Percentiles rank a stretch among this genome's conserved stretches.
Evolutionary conservation across 2,113 vertebrate genomes (phyloP).

Genomic region (Paradisaea rubra): DNA sequence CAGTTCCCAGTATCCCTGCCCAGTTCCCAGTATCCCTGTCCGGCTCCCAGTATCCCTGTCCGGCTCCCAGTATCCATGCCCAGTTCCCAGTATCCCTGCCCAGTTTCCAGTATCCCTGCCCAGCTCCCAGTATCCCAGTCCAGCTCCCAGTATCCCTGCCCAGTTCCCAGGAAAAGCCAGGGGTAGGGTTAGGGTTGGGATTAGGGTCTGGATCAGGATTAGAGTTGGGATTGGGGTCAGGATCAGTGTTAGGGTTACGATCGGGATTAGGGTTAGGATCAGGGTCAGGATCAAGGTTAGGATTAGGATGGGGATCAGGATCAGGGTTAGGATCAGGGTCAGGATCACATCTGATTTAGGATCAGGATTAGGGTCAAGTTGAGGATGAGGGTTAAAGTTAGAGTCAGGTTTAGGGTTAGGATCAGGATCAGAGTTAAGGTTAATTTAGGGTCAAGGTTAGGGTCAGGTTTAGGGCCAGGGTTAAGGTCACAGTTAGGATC

Average conservation of each 20-base stretch:
- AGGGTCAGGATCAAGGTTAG: accelerated
- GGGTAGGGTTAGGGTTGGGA: background rate
- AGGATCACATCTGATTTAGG: background rate
- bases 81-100: too few species aligned
- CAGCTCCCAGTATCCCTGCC: background rate
- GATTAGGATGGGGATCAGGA: accelerated
- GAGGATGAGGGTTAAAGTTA: background rate
- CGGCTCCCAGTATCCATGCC: too few species aligned
- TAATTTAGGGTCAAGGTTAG: too few species aligned
- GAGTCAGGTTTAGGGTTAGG: background rate
- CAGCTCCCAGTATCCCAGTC: too few species aligned
- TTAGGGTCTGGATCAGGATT: background rate
- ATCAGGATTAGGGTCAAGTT: background rate
- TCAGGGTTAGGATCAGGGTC: accelerated
- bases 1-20: background rate
- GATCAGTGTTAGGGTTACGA: accelerated
- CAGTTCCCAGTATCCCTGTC: background rate
- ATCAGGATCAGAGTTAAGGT: background rate
- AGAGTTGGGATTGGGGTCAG: accelerated
- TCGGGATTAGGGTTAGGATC: accelerated
- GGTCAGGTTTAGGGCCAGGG: too few species aligned
- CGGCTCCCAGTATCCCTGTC: too few species aligned
- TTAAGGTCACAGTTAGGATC: too few species aligned
- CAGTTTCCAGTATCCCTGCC: too few species aligned
- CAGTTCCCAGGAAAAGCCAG: background rate